Evolutionary conservation across 2,888 invertebrate species (phyloP).

Genomic region (Nebria brevicollis): DNA sequence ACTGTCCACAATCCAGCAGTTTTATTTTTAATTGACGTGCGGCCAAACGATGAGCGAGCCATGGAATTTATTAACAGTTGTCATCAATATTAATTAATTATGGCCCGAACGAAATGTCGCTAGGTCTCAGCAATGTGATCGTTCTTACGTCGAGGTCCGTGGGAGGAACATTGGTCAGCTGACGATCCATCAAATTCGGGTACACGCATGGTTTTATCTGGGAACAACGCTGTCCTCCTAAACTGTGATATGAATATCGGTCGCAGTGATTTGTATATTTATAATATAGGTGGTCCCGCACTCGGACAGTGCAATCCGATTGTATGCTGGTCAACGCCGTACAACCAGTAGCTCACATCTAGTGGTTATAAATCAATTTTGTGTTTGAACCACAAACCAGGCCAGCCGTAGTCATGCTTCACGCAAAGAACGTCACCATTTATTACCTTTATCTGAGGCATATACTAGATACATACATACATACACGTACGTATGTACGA

Average conservation of each 20-base stretch:
- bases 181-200: slow-evolving; percentile 19
- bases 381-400: background rate
- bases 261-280: slow-evolving; percentile 29
- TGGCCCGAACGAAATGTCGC: slow-evolving; percentile 33
- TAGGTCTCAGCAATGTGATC: slow-evolving; percentile 26
- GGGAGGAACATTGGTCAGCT: slow-evolving; percentile 25
- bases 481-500: background rate
- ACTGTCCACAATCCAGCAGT: slow-evolving; percentile 53
- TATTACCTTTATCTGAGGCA: background rate
- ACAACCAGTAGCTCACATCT: slow-evolving; percentile 10
- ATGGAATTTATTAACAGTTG: slow-evolving; percentile 58
- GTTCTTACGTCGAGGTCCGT: slow-evolving; percentile 41
- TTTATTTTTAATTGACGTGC: slow-evolving; percentile 61
- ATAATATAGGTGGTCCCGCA: slow-evolving; percentile 30
- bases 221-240: slow-evolving; percentile 40
- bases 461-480: background rate
- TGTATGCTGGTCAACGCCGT: background rate
- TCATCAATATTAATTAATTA: slow-evolving; percentile 61
- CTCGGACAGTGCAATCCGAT: background rate
- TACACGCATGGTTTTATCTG: slow-evolving; percentile 22
- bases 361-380: background rate
- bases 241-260: slow-evolving; percentile 32
- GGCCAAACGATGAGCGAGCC: slow-evolving; percentile 55
- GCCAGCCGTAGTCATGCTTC: slow-evolving; percentile 18
- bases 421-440: slow-evolving; percentile 13